These are phyloP conservation scores for Scelioninae gen. 1 DNA, from an alignment of 2,888 invertebrate species.

Conservation along the genomic window DNA sequence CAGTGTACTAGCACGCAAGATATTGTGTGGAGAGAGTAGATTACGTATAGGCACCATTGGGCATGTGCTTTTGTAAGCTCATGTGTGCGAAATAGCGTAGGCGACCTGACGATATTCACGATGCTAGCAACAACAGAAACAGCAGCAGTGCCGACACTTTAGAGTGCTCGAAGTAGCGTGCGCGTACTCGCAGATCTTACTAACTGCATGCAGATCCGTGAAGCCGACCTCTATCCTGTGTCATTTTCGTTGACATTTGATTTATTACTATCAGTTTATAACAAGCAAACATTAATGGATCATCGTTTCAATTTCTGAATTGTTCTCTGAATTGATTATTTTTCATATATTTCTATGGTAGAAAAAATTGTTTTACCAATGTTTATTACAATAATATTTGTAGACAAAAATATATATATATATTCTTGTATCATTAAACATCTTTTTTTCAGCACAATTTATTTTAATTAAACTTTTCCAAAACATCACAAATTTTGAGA, in stretches of 20 bases:
- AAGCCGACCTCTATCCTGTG: slow-evolving; percentile 67
- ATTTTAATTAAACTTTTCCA: too few relatives aligned
- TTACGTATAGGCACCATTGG: slow-evolving; percentile 54
- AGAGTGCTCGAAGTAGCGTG: slow-evolving; percentile 52
- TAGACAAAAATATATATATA: too few relatives aligned
- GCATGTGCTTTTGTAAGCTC: slow-evolving; percentile 61
- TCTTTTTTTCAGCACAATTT: too few relatives aligned
- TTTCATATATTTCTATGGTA: too few relatives aligned
- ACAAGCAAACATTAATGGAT: slow-evolving; percentile 21
- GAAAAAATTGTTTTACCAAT: too few relatives aligned
- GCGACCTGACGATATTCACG: slow-evolving; percentile 75
- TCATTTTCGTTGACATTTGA: slow-evolving; percentile 78
- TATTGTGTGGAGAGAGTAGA: slow-evolving; percentile 54
- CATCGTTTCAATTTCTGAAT: slow-evolving; percentile 7
- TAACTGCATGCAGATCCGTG: slow-evolving; percentile 19
- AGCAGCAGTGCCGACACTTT: slow-evolving; percentile 21
- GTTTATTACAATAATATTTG: too few relatives aligned
- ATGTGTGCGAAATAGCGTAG: slow-evolving; percentile 71
- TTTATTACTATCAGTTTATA: slow-evolving; percentile 74
- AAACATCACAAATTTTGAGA: too few relatives aligned
- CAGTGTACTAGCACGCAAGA: slow-evolving; percentile 46
- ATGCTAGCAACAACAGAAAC: slow-evolving; percentile 60
- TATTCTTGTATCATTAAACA: too few relatives aligned
- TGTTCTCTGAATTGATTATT: too few relatives aligned
- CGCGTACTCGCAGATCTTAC: slow-evolving; percentile 58